These are phyloP conservation scores for Camponotus vicinus DNA, from an alignment of 1,140 invertebrate species.

Conservation along the genomic window DNA sequence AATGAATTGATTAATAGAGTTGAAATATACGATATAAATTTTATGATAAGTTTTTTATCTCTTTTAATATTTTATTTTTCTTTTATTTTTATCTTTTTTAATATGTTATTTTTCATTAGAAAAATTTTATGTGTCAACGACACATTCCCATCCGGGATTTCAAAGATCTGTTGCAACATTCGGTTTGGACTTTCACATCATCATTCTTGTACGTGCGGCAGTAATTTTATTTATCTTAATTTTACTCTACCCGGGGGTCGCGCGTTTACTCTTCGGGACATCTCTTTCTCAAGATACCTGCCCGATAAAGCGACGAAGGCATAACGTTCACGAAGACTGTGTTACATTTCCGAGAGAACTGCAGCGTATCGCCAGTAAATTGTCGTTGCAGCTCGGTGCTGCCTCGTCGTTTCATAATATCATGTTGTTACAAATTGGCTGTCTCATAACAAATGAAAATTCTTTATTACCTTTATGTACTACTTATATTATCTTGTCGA, in stretches of 20 bases:
- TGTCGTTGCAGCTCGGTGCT: slow-evolving; percentile 25
- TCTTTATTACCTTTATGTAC: background rate
- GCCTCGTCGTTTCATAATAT: background rate
- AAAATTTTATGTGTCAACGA: background rate
- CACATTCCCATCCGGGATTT: background rate
- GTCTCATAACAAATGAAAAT: background rate
- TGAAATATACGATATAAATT: background rate
- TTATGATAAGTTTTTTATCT: background rate
- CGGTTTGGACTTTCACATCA: slow-evolving; percentile 65
- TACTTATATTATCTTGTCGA: background rate
- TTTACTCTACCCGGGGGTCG: slow-evolving; percentile 53
- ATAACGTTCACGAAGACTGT: slow-evolving; percentile 54
- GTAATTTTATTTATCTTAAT: slow-evolving; percentile 47
- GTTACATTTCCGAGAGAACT: slow-evolving; percentile 70
- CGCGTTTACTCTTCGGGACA: slow-evolving; percentile 47
- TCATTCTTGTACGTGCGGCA: slow-evolving; percentile 66
- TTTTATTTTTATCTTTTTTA: background rate
- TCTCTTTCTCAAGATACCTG: slow-evolving; percentile 73
- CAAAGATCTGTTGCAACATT: slow-evolving; percentile 15
- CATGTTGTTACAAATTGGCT: slow-evolving; percentile 42
- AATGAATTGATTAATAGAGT: too few species aligned
- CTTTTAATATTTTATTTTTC: background rate
- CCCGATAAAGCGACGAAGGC: slow-evolving; percentile 70
- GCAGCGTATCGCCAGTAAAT: slow-evolving; percentile 57
- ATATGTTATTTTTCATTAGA: background rate